phyloP scores from a whole-genome alignment of 2,888 invertebrate genomes.

The Leptinotarsa juncta region DNA sequence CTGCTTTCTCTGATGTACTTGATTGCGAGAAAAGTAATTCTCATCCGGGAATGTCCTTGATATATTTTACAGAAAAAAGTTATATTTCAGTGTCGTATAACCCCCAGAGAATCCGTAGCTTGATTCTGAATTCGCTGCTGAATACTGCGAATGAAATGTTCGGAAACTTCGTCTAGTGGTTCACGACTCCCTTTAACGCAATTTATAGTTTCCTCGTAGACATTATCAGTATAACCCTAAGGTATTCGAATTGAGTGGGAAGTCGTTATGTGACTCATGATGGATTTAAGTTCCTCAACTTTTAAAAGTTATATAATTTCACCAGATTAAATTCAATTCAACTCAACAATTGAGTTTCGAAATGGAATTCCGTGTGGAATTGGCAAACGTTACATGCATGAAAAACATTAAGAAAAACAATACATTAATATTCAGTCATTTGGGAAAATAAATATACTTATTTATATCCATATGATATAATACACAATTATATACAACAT shows the following conservation, averaged over 20 bases:
- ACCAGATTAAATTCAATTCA: constrained; percentile 1
- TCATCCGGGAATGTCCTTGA: neutral
- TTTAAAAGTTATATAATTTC: neutral
- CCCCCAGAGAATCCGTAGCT: neutral
- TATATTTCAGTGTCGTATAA: constrained; percentile 12
- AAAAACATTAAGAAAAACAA: neutral
- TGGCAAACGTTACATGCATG: neutral
- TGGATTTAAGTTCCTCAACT: neutral
- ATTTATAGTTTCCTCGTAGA: constrained; percentile 18
- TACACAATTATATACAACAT: too few species aligned
- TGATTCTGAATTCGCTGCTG: neutral
- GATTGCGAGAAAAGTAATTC: constrained; percentile 13
- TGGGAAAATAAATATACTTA: too few species aligned
- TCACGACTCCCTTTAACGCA: constrained; percentile 5
- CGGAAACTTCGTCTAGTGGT: constrained; percentile 8
- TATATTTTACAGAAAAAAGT: constrained; percentile 7
- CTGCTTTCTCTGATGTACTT: neutral
- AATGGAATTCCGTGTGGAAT: neutral
- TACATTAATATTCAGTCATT: neutral
- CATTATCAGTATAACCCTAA: constrained; percentile 13
- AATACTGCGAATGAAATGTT: constrained; percentile 17
- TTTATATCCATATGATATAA: too few species aligned
- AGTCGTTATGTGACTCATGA: constrained; percentile 12
- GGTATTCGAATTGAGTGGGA: constrained; percentile 9
- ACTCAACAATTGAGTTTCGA: neutral